These are phyloP conservation scores for human (Homo sapiens) DNA, from an alignment of 2,113 vertebrate genomes.

Conservation along the genomic window DNA sequence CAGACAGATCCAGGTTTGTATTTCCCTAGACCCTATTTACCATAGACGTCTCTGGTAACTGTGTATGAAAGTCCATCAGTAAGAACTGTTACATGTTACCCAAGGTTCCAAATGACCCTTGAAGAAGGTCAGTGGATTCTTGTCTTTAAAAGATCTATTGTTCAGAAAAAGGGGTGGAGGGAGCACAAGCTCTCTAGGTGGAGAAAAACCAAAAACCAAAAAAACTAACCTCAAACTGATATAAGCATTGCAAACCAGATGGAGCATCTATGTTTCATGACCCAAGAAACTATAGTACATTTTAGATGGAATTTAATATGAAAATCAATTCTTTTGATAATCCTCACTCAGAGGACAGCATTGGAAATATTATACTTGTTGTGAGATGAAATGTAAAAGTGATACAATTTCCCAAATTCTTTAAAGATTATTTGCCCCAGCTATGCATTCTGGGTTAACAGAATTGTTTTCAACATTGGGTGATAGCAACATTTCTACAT, in stretches of 20 bases:
- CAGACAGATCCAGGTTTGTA: slow-evolving; percentile 72
- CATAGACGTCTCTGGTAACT: slow-evolving; percentile 69
- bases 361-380: slow-evolving; percentile 24
- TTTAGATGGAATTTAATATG: slow-evolving; percentile 42
- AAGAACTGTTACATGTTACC: slow-evolving; percentile 58
- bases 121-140: slow-evolving; percentile 49
- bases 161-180: background rate
- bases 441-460: background rate
- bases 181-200: background rate
- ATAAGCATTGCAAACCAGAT: slow-evolving; percentile 13
- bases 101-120: slow-evolving; percentile 54
- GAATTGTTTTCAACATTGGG: slow-evolving; percentile 12
- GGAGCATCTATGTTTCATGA: slow-evolving; percentile 24
- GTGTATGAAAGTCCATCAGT: slow-evolving; percentile 60
- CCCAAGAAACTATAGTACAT: background rate
- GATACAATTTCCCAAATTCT: background rate
- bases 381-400: background rate
- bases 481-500: background rate
- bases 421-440: slow-evolving; percentile 6
- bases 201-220: background rate
- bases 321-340: slow-evolving; percentile 57
- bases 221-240: slow-evolving; percentile 12
- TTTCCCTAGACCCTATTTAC: slow-evolving; percentile 71
- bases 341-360: background rate
- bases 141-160: slow-evolving; percentile 5